Evolutionary conservation across 2,888 invertebrate species (phyloP), one percentile per base, ranked within the genome.

Genomic region (Eustalomyia histrio): DNA sequence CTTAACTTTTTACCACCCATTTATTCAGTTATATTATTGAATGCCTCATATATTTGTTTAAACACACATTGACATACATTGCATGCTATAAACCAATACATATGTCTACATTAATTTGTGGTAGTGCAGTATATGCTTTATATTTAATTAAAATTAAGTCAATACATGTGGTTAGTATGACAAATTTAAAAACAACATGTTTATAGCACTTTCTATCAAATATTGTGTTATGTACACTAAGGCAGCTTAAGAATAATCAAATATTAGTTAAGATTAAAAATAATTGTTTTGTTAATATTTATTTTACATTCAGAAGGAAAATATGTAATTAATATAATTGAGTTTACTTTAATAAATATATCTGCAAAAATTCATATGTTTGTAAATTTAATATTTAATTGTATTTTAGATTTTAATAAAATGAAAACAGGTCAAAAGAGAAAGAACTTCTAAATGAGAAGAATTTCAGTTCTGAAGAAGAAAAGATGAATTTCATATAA

Each of bases 91-190:
- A 43, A 1, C 17, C 12, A 21, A 50, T 50, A n/a, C 52, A 55
- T 14, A 39, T 39, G 39, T 39, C 52, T 65, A 65, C 65, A 80
- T 74, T 74, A 80, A 76, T 80, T 80, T 80, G 73, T 80, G 73
- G 63, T 50, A 69, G 33, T 65, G 18, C 69, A 81, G 60, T 81
- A 76, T 81, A 76, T 65, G 53, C 65, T 78, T 74, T 74, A 81
- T 61, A 78, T 74, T 81, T 81, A 76, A 81, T 81, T 81, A 78
- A 81, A 74, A 81, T 63, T 78, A 55, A 71, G 65, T 63, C 65
- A 69, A 72, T 71, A 55, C 53, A 69, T 81, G 76, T 52, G 74
- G 80, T 71, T 65, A 16, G 29, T 64, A n/a, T 35, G 33, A 16
- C 33, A 53, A 17, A 35, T 18, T 14, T 14, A 18, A 24, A 57